Evolutionary conservation across 2,888 invertebrate species (phyloP).

Genomic region (Lasioglossum lativentre): DNA sequence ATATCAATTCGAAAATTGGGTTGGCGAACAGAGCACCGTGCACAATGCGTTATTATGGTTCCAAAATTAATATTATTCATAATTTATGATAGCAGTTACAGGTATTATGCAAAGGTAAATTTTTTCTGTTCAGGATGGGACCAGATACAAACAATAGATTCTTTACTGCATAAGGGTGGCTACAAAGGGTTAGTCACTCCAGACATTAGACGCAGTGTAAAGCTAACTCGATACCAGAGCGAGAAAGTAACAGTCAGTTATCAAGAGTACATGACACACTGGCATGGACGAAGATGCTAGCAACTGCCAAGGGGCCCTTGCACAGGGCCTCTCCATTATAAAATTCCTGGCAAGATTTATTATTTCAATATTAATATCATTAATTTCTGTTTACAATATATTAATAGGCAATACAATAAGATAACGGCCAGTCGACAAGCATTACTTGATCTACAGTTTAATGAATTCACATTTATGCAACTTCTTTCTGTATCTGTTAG

Average conservation of each 20-base stretch:
- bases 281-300: constrained; percentile 90
- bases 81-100: constrained; percentile 1
- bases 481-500: constrained; percentile 64
- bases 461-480: constrained; percentile 68
- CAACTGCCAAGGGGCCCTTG: constrained; percentile 87
- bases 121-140: constrained; percentile 94
- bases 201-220: constrained; percentile 94
- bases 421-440: constrained; percentile 72
- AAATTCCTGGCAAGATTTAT: constrained; percentile 71
- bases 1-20: background rate
- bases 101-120: background rate
- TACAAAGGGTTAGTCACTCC: constrained; percentile 95
- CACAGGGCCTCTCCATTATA: constrained; percentile 73
- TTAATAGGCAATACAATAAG: constrained; percentile 66
- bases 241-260: constrained; percentile 97
- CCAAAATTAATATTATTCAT: background rate
- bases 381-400: constrained; percentile 70
- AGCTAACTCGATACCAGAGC: constrained; percentile 98
- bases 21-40: too few species aligned
- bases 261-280: constrained; percentile 91
- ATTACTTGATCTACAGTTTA: constrained; percentile 70
- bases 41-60: too few species aligned
- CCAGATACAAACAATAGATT: constrained; percentile 99
- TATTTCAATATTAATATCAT: constrained; percentile 72
- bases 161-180: constrained; percentile 98